Percentiles rank a stretch among this genome's conserved stretches.
phyloP scores from a whole-genome alignment of 2,888 invertebrate species.

The Nysson spinosus region DNA sequence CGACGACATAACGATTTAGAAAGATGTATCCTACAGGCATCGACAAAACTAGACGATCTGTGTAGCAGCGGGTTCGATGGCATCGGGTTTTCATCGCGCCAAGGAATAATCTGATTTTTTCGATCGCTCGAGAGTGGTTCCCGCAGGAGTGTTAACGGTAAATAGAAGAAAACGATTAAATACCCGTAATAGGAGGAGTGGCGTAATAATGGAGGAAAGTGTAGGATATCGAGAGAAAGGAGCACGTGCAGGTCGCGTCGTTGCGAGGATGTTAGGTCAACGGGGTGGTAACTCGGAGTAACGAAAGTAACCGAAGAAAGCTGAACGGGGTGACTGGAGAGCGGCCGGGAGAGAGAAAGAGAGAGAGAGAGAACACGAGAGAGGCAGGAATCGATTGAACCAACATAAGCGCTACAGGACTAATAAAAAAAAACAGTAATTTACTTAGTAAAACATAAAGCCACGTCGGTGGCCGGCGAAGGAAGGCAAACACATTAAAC shows the following conservation, averaged over 20 bases:
- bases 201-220: slow-evolving; percentile 47
- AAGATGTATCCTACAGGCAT: too few species aligned
- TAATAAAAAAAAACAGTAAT: slow-evolving; percentile 74
- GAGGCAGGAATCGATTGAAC: slow-evolving; percentile 77
- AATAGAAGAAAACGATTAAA: slow-evolving; percentile 47
- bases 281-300: neutral
- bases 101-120: too few species aligned
- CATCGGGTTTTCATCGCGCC: too few species aligned
- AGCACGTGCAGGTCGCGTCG: slow-evolving; percentile 8
- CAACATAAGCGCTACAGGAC: slow-evolving; percentile 73
- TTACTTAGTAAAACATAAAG: slow-evolving; percentile 78
- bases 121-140: too few species aligned
- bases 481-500: slow-evolving; percentile 78
- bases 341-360: slow-evolving; percentile 1
- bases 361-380: slow-evolving; percentile 52
- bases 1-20: too few species aligned
- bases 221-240: slow-evolving; percentile 12
- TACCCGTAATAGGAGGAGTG: slow-evolving; percentile 37
- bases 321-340: neutral
- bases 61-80: too few species aligned
- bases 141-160: too few species aligned
- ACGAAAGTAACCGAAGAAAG: neutral
- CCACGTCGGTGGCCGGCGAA: slow-evolving; percentile 72
- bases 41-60: too few species aligned
- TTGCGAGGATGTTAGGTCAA: neutral